phyloP scores from a whole-genome alignment of 2,888 invertebrate genomes.

The Globia sparganii region DNA sequence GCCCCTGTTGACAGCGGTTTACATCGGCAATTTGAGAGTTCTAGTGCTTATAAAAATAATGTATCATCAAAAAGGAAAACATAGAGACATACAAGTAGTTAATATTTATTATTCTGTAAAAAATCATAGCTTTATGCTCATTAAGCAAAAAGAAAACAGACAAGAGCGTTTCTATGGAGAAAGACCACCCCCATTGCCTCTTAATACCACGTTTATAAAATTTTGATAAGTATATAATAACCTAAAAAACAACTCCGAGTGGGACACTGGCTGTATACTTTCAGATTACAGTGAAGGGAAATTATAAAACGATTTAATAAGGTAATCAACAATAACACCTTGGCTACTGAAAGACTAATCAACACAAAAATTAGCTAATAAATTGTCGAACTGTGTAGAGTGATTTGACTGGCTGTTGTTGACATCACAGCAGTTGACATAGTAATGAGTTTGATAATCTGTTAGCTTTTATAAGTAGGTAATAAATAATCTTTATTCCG shows the following conservation, averaged over 20 bases:
- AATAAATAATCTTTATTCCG: too few relatives aligned
- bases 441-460: neutral
- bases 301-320: constrained; percentile 1
- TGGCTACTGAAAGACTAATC: neutral
- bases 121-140: too few relatives aligned
- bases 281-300: neutral
- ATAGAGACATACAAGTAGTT: too few relatives aligned
- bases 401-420: neutral
- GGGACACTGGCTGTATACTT: neutral
- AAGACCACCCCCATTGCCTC: too few relatives aligned
- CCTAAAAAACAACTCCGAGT: constrained; percentile 1
- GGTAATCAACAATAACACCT: neutral
- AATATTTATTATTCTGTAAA: too few relatives aligned
- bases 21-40: too few relatives aligned
- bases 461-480: constrained; percentile 8
- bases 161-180: too few relatives aligned
- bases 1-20: too few relatives aligned
- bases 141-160: too few relatives aligned
- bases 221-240: neutral
- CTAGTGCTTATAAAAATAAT: too few relatives aligned
- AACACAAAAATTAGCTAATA: neutral
- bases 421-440: neutral
- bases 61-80: too few relatives aligned
- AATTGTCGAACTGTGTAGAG: neutral
- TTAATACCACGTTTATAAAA: neutral